phyloP scores from a whole-genome alignment of 2,888 invertebrate genomes.

The Sesia bembeciformis region DNA sequence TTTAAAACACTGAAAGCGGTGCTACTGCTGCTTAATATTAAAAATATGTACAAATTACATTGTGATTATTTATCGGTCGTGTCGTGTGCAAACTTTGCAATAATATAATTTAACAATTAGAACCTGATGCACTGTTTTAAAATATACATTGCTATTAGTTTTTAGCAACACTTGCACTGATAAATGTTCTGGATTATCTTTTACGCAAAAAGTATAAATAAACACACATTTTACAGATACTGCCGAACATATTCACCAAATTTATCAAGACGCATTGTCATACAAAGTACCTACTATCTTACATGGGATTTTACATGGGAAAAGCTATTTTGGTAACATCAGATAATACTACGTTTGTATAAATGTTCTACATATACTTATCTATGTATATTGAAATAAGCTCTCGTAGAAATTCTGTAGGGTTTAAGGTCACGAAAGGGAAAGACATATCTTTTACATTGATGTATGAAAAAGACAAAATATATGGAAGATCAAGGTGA shows the following conservation, averaged over 20 bases:
- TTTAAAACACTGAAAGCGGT: constrained; percentile 47
- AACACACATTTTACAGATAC: constrained; percentile 12
- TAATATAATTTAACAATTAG: constrained; percentile 50
- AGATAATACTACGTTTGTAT: too few relatives aligned
- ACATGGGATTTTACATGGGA: background rate
- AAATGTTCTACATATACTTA: too few relatives aligned
- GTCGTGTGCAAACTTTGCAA: constrained; percentile 58
- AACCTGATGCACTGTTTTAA: constrained; percentile 55
- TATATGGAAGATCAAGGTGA: too few relatives aligned
- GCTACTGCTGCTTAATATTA: constrained; percentile 37
- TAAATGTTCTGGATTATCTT: background rate
- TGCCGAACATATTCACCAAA: constrained; percentile 17
- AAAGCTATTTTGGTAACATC: background rate
- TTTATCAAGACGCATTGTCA: constrained; percentile 16
- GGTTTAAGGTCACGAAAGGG: too few relatives aligned
- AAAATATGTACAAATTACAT: constrained; percentile 61
- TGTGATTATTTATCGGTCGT: constrained; percentile 60
- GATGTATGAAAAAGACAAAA: too few relatives aligned
- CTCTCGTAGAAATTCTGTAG: too few relatives aligned
- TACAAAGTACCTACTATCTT: background rate
- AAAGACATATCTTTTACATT: too few relatives aligned
- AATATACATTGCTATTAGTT: constrained; percentile 30
- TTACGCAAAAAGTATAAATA: constrained; percentile 3
- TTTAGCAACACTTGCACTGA: background rate
- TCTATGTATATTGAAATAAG: too few relatives aligned